Evolutionary conservation across 2,797 vertebrate species (phyloP), one percentile per base, ranked within the genome.

Genomic region (Notamacropus eugenii): DNA sequence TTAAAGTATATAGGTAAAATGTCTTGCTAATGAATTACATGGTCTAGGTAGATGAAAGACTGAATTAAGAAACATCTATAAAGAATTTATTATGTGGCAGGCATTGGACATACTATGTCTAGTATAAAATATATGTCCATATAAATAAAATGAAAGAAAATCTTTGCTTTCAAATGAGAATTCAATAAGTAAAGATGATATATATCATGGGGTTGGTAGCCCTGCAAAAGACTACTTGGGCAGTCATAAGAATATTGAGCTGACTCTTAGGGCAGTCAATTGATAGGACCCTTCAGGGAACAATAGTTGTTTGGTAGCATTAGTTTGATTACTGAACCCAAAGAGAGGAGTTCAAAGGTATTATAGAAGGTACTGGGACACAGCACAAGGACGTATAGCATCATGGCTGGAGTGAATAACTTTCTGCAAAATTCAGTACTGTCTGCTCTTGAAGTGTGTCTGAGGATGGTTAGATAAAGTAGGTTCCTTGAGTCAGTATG

Each of bases 371-470:
- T 19, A 5, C 34, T 19, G 16, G 62, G 9, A n/a, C 1, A 74
- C 16, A 82, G 13, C 1, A 40, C 2, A 5, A 82, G 6, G 16
- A 46, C 28, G 0, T 40, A 8, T 9, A 1, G 6, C 8, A 8
- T 82, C 16, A 22, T 82, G 19, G 19, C n/a, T 46, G 2, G 67
- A 46, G 67, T 40, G 6, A 1, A 40, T 1, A 40, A 40, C 34
- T 22, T n/a, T 82, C 16, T 74, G 67, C 5, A 82, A 82, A 82
- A 24, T n/a, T 40, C 16, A 67, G 12, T 5, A n/a, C 0, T n/a
- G 10, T 74, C 67, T 74, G 62, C 16, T 19, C 14, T 74, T 34
- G 62, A 74, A 40, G 1, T 22, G n/a, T 74, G n/a, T 40, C 16
- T 40, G 16, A 22, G 1, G 16, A 29, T 22, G 67, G 6, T 5